phyloP scores from a whole-genome alignment of 1,140 invertebrate genomes.

The Drosophila rufa region DNA sequence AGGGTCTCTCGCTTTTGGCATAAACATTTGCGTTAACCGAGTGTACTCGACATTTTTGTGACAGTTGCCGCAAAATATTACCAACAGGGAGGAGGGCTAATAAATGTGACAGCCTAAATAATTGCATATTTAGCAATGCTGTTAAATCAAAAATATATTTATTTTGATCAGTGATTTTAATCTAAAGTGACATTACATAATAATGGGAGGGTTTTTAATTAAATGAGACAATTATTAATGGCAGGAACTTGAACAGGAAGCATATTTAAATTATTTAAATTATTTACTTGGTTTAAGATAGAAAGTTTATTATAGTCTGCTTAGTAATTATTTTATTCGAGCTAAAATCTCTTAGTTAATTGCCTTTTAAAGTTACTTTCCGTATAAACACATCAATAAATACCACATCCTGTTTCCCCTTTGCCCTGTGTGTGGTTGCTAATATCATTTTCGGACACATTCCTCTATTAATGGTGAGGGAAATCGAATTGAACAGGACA shows the following conservation, averaged over 20 bases:
- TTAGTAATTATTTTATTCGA: background rate
- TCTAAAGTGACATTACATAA: background rate
- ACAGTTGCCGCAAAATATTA: slow-evolving; percentile 12
- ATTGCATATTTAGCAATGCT: background rate
- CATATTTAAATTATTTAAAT: background rate
- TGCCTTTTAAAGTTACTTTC: slow-evolving; percentile 11
- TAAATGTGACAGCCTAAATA: slow-evolving; percentile 12
- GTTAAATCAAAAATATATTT: background rate
- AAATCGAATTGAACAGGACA: slow-evolving; percentile 16
- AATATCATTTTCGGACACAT: slow-evolving; percentile 46
- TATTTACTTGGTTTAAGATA: too few relatives aligned
- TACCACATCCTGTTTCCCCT: slow-evolving; percentile 10
- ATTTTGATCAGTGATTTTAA: background rate
- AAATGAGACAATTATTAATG: slow-evolving; percentile 4
- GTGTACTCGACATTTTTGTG: slow-evolving; percentile 16
- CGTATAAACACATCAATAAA: slow-evolving; percentile 28
- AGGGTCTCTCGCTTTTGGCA: slow-evolving; percentile 14
- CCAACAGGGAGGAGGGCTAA: background rate
- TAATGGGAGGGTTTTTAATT: background rate
- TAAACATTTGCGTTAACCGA: slow-evolving; percentile 14
- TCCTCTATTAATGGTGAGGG: background rate
- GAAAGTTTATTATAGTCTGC: too few relatives aligned
- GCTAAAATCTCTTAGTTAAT: background rate
- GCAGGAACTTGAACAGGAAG: background rate
- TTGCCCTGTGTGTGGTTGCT: slow-evolving; percentile 33